Conservation (phyloP, 2,113 vertebrate genomes). For the zebrafish (Danio rerio) region GRCz12tu NC_133189.1:53371001-53371500, state of each 20-base stretch:
- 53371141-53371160: neutral
- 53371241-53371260: neutral
- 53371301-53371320: too few relatives aligned
- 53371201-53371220: neutral
- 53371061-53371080: slow-evolving; percentile 68
- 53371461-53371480: too few relatives aligned
- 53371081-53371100: slow-evolving; percentile 52
- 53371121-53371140: slow-evolving; percentile 24
- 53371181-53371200: neutral
- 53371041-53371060: slow-evolving; percentile 65
- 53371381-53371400: too few relatives aligned
- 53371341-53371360: too few relatives aligned
- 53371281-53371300: neutral
- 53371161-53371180: neutral
- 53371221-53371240: neutral
- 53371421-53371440: too few relatives aligned
- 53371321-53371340: too few relatives aligned
- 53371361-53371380: too few relatives aligned
- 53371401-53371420: too few relatives aligned
- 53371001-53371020: neutral
- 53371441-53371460: too few relatives aligned
- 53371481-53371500: too few relatives aligned
- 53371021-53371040: slow-evolving; percentile 4
- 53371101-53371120: slow-evolving; percentile 70
- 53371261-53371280: neutral